These are phyloP conservation scores for Geopemphigus sp. DNA, from an alignment of 1,140 invertebrate genomes.

Conservation along the genomic window DNA sequence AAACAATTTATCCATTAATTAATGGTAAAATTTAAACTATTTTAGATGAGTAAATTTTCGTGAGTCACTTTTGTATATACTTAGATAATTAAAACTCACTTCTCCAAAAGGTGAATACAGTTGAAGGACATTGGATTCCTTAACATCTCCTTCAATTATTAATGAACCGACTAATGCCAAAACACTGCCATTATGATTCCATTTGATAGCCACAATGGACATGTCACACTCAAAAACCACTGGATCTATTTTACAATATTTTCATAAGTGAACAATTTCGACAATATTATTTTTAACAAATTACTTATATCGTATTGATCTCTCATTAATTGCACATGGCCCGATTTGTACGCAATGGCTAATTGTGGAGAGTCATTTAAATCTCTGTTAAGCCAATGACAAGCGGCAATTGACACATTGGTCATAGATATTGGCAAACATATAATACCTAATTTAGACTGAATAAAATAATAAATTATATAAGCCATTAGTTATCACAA, in stretches of 20 bases:
- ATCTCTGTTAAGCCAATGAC: conserved; percentile 84
- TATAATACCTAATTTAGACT: conserved; percentile 68
- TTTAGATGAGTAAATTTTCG: not conserved
- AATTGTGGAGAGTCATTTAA: conserved; percentile 74
- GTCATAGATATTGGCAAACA: conserved; percentile 59
- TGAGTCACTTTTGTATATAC: not conserved
- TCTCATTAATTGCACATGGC: conserved; percentile 83
- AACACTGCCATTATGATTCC: conserved; percentile 89
- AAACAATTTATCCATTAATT: too few relatives aligned
- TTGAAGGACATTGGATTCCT: conserved; percentile 81
- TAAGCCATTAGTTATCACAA: not conserved
- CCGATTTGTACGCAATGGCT: conserved; percentile 83
- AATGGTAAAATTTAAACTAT: not conserved
- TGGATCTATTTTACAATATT: conserved; percentile 58
- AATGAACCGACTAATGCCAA: conserved; percentile 80
- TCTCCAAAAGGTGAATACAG: conserved; percentile 88
- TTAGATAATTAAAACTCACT: conserved; percentile 56
- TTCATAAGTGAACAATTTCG: conserved; percentile 30
- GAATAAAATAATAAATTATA: conserved; percentile 50
- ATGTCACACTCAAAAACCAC: conserved; percentile 75
- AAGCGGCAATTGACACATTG: conserved; percentile 63
- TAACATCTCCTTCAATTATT: conserved; percentile 60
- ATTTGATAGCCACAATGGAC: conserved; percentile 75
- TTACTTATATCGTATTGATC: conserved; percentile 83
- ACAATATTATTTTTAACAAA: conserved; percentile 49